These are phyloP conservation scores for Pygocentrus nattereri DNA, from an alignment of 2,797 vertebrate species.

Conservation along the genomic window DNA sequence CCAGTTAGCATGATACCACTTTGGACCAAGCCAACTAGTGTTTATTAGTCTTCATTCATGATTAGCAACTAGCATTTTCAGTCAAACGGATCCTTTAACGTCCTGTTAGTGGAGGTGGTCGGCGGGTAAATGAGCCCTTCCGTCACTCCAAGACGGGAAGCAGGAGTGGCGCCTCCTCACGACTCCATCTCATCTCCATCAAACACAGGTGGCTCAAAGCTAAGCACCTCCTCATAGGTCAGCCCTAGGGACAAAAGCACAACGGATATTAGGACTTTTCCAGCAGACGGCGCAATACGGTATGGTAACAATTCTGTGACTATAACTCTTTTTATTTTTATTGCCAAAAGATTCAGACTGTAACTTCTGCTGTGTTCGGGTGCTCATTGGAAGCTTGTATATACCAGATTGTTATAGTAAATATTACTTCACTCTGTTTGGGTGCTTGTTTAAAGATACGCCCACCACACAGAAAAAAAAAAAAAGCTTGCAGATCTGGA, in stretches of 20 bases:
- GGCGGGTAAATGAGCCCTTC: slow-evolving; percentile 34
- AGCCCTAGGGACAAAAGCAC: slow-evolving; percentile 77
- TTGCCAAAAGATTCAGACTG: too few relatives aligned
- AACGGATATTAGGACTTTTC: background rate
- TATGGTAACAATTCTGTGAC: too few relatives aligned
- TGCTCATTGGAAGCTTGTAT: too few relatives aligned
- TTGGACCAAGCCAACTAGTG: background rate
- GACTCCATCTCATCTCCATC: slow-evolving; percentile 97
- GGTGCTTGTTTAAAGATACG: too few relatives aligned
- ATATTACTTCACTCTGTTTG: too few relatives aligned
- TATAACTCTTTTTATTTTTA: too few relatives aligned
- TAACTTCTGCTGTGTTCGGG: too few relatives aligned
- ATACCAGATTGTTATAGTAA: too few relatives aligned
- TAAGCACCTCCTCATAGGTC: slow-evolving; percentile 93
- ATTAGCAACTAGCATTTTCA: slow-evolving; percentile 3
- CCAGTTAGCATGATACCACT: background rate
- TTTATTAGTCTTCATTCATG: slow-evolving; percentile 42
- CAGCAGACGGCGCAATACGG: background rate
- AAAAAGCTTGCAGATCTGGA: too few relatives aligned
- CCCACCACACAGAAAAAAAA: too few relatives aligned
- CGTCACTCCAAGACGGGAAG: slow-evolving; percentile 75
- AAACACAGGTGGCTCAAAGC: slow-evolving; percentile 89
- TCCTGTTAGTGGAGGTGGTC: slow-evolving; percentile 8
- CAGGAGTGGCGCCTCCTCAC: slow-evolving; percentile 76
- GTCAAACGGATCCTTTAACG: slow-evolving; percentile 17